Conservation (phyloP, 2,113 vertebrate genomes). For the Indicator indicator region DNA sequence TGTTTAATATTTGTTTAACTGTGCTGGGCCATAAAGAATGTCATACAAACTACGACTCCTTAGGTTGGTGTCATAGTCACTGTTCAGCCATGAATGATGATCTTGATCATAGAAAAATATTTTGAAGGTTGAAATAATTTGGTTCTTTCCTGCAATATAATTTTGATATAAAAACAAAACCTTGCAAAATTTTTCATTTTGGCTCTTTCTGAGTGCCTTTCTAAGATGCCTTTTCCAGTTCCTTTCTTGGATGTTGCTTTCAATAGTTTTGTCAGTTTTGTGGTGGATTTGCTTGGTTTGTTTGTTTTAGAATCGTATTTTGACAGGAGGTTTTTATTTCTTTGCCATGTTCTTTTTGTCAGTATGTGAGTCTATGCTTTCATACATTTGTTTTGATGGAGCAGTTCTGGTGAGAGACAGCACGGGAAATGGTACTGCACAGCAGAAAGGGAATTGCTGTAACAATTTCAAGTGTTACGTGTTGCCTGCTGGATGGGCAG, state of each 20-base stretch:
- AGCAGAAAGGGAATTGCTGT: not conserved
- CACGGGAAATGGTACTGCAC: not conserved
- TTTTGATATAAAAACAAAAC: not conserved
- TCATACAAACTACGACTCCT: not conserved
- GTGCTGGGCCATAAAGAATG: not conserved
- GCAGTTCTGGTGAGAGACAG: not conserved
- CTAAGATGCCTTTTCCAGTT: too few relatives aligned
- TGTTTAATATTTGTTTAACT: not conserved
- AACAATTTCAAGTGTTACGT: not conserved
- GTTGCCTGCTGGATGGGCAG: not conserved
- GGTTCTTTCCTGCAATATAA: not conserved
- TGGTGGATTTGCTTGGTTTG: not conserved
- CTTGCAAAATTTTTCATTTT: not conserved
- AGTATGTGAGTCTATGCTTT: not conserved
- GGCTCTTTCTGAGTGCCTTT: not conserved
- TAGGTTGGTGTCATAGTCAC: not conserved
- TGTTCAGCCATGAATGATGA: not conserved
- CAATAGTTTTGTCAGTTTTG: not conserved
- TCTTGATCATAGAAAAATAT: not conserved
- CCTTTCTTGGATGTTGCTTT: not conserved
- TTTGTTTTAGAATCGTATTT: not conserved
- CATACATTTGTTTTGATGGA: not conserved
- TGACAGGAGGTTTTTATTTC: not conserved
- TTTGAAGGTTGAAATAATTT: not conserved
- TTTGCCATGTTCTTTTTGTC: not conserved